Percentiles rank a stretch among this genome's conserved stretches.
Evolutionary conservation across 2,113 vertebrate genomes (phyloP).

Genomic region (Plectropomus leopardus): DNA sequence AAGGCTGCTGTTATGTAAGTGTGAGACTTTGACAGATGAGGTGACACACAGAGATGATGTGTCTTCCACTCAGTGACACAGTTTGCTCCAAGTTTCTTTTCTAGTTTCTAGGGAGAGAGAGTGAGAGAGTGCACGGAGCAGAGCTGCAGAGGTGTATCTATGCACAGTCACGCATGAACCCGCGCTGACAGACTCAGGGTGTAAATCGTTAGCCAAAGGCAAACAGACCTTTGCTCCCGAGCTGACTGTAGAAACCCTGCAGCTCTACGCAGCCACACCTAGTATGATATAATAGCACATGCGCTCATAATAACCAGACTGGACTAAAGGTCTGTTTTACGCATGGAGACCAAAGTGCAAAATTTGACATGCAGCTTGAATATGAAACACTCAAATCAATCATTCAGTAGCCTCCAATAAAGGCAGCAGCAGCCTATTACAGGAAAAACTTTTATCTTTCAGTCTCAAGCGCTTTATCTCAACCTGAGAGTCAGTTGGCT

Average conservation of each 20-base stretch:
- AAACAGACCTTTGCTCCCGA: constrained; percentile 82
- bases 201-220: constrained; percentile 81
- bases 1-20: not conserved
- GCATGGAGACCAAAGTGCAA: constrained; percentile 22
- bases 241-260: constrained; percentile 4
- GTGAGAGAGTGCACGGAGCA: not conserved
- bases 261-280: constrained; percentile 8
- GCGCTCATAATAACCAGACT: constrained; percentile 3
- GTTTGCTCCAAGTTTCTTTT: constrained; percentile 4
- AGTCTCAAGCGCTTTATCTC: not conserved
- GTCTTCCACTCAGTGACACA: constrained; percentile 14
- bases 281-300: not conserved
- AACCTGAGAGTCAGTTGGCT: not conserved
- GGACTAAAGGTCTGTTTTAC: constrained; percentile 40
- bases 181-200: constrained; percentile 6
- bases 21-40: constrained; percentile 21
- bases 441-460: not conserved
- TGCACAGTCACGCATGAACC: constrained; percentile 29
- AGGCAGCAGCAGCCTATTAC: too few species aligned
- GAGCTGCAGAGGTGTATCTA: not conserved
- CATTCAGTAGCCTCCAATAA: not conserved
- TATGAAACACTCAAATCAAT: not conserved
- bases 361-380: not conserved
- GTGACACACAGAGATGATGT: not conserved
- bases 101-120: not conserved